Evolutionary conservation across 2,888 invertebrate species (phyloP).

Genomic region (Heliconius ethilla): DNA sequence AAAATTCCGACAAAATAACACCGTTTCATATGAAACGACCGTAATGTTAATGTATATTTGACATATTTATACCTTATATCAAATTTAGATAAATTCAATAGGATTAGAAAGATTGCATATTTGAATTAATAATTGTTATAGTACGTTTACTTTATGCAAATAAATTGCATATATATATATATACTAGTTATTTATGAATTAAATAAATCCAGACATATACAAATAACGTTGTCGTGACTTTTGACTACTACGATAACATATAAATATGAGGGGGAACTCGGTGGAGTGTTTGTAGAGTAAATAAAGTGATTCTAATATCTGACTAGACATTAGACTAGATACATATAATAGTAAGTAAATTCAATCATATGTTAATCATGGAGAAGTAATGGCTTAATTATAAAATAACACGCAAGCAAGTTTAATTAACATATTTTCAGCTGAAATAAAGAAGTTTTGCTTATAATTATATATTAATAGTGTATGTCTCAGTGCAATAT

Average conservation of each 20-base stretch:
- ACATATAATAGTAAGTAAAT: too few species aligned
- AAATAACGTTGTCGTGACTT: conserved; percentile 5
- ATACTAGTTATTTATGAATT: not conserved
- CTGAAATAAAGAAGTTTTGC: not conserved
- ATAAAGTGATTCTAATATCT: not conserved
- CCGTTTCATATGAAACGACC: conserved; percentile 22
- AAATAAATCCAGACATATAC: not conserved
- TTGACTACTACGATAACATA: not conserved
- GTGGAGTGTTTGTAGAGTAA: not conserved
- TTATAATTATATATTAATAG: not conserved
- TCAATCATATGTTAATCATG: too few species aligned
- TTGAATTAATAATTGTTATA: not conserved
- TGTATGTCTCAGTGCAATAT: not conserved
- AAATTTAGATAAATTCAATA: conserved; percentile 8
- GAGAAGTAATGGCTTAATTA: too few species aligned
- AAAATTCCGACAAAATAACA: conserved; percentile 51
- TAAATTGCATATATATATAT: not conserved
- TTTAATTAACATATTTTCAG: not conserved
- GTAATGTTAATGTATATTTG: conserved; percentile 25
- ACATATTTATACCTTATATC: conserved; percentile 20
- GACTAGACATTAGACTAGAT: not conserved
- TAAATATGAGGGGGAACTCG: not conserved
- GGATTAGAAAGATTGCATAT: not conserved
- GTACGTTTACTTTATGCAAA: conserved; percentile 12
- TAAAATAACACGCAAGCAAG: not conserved